Evolutionary conservation across 2,797 vertebrate genomes (phyloP).

Genomic region (Jordanella pulchra): DNA sequence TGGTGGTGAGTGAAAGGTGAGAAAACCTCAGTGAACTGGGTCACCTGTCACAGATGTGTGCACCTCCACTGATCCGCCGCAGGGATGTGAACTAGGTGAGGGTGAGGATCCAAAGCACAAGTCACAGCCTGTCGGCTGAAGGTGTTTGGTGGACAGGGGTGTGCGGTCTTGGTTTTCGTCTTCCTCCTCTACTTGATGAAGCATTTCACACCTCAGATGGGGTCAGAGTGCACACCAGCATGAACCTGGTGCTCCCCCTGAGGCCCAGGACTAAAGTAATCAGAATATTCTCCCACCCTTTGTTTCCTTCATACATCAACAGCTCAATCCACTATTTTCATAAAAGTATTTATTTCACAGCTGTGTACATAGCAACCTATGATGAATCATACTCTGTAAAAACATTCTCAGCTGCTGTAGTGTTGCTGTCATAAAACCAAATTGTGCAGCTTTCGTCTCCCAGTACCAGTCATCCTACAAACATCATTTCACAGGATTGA

Average conservation of each 20-base stretch:
- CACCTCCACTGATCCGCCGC: constrained; percentile 50
- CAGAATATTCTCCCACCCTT: neutral
- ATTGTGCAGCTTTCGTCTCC: constrained; percentile 40
- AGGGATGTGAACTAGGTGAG: constrained; percentile 57
- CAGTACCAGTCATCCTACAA: constrained; percentile 10
- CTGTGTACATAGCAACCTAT: constrained; percentile 38
- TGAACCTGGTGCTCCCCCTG: constrained; percentile 40
- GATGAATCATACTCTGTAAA: constrained; percentile 33
- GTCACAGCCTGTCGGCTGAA: constrained; percentile 47
- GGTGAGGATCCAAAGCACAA: constrained; percentile 57
- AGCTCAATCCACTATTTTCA: constrained; percentile 38
- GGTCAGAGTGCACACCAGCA: constrained; percentile 56
- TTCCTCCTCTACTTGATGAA: constrained; percentile 44
- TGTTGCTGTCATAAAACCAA: constrained; percentile 38
- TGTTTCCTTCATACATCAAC: constrained; percentile 6
- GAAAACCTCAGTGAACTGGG: constrained; percentile 61
- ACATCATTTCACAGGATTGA: constrained; percentile 34
- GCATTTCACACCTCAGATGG: constrained; percentile 64
- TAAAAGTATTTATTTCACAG: constrained; percentile 53
- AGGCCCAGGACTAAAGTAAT: constrained; percentile 21
- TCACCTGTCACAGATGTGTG: constrained; percentile 61
- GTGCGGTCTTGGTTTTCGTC: constrained; percentile 24
- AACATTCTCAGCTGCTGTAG: constrained; percentile 44
- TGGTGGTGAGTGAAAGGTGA: constrained; percentile 59
- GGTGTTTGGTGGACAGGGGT: constrained; percentile 22